These are phyloP conservation scores for Drosophila pallidifrons DNA, from an alignment of 1,140 invertebrate genomes.

Conservation along the genomic window DNA sequence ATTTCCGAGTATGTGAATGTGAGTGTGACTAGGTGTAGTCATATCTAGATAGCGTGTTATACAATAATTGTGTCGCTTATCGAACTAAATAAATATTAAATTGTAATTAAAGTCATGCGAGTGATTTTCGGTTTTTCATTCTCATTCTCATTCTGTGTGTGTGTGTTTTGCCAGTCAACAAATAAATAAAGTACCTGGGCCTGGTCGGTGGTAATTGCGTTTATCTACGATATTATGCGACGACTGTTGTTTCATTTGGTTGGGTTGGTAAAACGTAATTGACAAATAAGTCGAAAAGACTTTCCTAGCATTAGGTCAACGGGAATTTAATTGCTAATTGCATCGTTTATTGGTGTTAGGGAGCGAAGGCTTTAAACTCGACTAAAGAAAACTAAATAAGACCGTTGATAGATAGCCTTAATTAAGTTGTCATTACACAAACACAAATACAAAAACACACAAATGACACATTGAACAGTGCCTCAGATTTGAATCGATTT, in stretches of 20 bases:
- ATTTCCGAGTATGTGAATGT: conserved; percentile 3
- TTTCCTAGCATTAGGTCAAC: conserved; percentile 73
- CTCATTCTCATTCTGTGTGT: too few species aligned
- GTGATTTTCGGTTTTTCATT: conserved; percentile 53
- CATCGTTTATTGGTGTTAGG: conserved; percentile 61
- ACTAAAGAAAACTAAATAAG: conserved; percentile 61
- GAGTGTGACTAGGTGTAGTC: conserved; percentile 63
- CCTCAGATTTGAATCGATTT: not conserved
- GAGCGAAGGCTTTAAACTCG: conserved; percentile 13
- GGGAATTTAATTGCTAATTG: conserved; percentile 81
- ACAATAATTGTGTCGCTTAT: conserved; percentile 72
- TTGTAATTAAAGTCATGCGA: conserved; percentile 84
- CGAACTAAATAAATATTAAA: conserved; percentile 84
- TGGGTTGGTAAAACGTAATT: conserved; percentile 55
- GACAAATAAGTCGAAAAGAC: conserved; percentile 76
- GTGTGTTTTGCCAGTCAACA: conserved; percentile 51
- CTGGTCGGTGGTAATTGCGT: conserved; percentile 55
- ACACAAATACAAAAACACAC: not conserved
- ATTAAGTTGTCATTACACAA: conserved; percentile 67
- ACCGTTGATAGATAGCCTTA: conserved; percentile 73
- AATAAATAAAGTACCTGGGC: conserved; percentile 44
- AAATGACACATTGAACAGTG: conserved; percentile 12
- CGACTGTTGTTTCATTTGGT: not conserved
- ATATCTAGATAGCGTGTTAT: conserved; percentile 61
- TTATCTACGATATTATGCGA: conserved; percentile 54